A percentile compares a stretch with the other conserved stretches of the same genome.
Evolutionary conservation across 2,888 invertebrate species (phyloP).

Genomic region (Spodoptera exigua): DNA sequence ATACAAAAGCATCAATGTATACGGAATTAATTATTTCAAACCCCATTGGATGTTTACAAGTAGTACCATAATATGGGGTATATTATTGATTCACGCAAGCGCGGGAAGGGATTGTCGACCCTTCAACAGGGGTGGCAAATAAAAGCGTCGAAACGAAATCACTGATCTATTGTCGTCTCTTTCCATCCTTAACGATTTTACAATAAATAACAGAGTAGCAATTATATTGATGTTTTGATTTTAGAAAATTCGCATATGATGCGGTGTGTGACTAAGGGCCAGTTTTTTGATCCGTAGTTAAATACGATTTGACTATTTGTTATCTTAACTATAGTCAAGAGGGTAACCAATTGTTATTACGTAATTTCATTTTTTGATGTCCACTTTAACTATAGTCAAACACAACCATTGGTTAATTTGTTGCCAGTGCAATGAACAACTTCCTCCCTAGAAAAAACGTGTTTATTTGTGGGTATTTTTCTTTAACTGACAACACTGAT

Average conservation of each 20-base stretch:
- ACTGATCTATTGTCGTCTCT: constrained; percentile 54
- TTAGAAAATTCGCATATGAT: constrained; percentile 21
- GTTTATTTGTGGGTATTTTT: too few species aligned
- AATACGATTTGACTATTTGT: too few species aligned
- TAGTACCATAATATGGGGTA: constrained; percentile 58
- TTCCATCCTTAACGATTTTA: constrained; percentile 38
- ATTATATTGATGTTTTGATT: constrained; percentile 19
- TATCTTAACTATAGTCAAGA: too few species aligned
- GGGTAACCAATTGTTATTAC: too few species aligned
- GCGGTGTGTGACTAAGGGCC: constrained; percentile 9
- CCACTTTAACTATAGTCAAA: too few species aligned
- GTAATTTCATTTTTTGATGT: too few species aligned
- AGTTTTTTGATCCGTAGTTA: too few species aligned
- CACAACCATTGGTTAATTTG: too few species aligned
- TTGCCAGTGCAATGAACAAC: too few species aligned
- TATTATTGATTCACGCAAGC: constrained; percentile 86
- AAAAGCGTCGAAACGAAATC: constrained; percentile 52
- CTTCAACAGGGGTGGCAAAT: constrained; percentile 66
- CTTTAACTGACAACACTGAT: too few species aligned
- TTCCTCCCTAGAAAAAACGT: too few species aligned
- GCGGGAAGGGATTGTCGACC: constrained; percentile 73
- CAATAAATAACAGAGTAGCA: constrained; percentile 30
- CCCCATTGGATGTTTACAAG: constrained; percentile 10
- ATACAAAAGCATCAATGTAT: constrained; percentile 63
- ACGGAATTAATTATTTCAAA: background rate